Conservation (phyloP, 2,113 vertebrate genomes). For the Myanophis thanlyinensis region DNA sequence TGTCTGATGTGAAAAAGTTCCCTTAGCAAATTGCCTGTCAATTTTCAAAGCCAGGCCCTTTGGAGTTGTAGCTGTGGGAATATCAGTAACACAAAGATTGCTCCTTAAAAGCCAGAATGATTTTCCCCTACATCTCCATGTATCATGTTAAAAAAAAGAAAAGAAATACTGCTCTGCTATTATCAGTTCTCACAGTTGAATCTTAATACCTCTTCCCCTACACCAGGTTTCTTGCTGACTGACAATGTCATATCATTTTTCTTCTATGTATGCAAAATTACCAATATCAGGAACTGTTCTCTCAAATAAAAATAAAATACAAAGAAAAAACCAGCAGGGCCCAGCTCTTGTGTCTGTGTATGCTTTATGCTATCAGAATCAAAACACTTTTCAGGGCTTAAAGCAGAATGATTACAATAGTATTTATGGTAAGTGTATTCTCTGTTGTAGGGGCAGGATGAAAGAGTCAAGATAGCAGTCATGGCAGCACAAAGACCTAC, state of each 20-base stretch:
- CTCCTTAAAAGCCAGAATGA: slow-evolving; percentile 70
- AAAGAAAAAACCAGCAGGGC: slow-evolving; percentile 52
- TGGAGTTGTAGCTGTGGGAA: slow-evolving; percentile 72
- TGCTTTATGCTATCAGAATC: slow-evolving; percentile 1
- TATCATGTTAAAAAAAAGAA: slow-evolving; percentile 33
- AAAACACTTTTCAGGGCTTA: not conserved
- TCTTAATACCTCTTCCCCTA: slow-evolving; percentile 57
- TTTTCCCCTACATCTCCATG: slow-evolving; percentile 59
- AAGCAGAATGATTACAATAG: slow-evolving; percentile 14
- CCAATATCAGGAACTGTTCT: slow-evolving; percentile 30
- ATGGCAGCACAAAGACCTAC: not conserved
- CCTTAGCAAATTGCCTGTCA: slow-evolving; percentile 57
- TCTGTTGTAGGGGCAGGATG: not conserved
- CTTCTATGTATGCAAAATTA: slow-evolving; percentile 59
- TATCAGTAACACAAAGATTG: slow-evolving; percentile 80
- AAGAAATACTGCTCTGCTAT: slow-evolving; percentile 19
- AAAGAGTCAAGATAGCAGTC: not conserved
- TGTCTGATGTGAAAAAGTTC: slow-evolving; percentile 16
- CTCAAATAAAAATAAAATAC: not conserved
- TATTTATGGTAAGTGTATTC: not conserved
- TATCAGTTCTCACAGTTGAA: slow-evolving; percentile 60
- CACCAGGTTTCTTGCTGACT: slow-evolving; percentile 67
- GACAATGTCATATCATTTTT: slow-evolving; percentile 61
- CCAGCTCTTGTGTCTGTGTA: not conserved
- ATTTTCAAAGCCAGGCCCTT: slow-evolving; percentile 42